Evolutionary conservation across 2,797 vertebrate species (phyloP), one percentile per base, ranked within the genome.

Genomic region (Naso thynnoides): DNA sequence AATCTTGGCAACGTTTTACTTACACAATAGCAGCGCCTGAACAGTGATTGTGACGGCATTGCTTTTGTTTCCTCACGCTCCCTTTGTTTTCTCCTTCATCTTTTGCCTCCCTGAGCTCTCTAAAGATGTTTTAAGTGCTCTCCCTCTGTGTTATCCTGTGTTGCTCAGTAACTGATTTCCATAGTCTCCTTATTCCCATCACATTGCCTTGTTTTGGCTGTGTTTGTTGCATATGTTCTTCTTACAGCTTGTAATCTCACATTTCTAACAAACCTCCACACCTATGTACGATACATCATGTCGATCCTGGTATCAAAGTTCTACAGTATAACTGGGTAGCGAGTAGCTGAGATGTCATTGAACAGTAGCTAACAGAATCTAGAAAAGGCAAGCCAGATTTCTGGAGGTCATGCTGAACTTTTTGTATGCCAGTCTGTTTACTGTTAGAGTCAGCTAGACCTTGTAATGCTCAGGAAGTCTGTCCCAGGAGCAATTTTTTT

Each of bases 51-150:
- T 10, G 8, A 6, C 9, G 16, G n/a, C 13, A 5, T 42, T 47
- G 15, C 13, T 19, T 45, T 59, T 8, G n/a, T 56, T 79, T 60
- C 29, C 19, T 26, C 3, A 0, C 31, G 45, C 18, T 24, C 1
- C 15, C 33, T 70, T 53, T 76, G 56, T 57, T 64, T 64, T 56
- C 23, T 41, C 19, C 6, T 16, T 39, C 16, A 8, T 56, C 47
- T 73, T 58, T 69, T 47, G 33, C 66, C 36, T 56, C 18, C n/a
- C 8, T 31, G 19, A 65, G 54, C 44, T 71, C 69, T 78, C 38
- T 11, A 2, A 14, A 13, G 24, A 81, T 69, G 14, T 59, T 38
- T 59, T 29, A 39, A 61, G 56, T 21, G 42, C 3, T 70, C 77
- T 66, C 45, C 19, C 19, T 73, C 58, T 61, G 24, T 70, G 23